Evolutionary conservation across 37 sponge, comb jelly and placozoan genomes (phyloP).

Genomic region (Theonella swinhoei): DNA sequence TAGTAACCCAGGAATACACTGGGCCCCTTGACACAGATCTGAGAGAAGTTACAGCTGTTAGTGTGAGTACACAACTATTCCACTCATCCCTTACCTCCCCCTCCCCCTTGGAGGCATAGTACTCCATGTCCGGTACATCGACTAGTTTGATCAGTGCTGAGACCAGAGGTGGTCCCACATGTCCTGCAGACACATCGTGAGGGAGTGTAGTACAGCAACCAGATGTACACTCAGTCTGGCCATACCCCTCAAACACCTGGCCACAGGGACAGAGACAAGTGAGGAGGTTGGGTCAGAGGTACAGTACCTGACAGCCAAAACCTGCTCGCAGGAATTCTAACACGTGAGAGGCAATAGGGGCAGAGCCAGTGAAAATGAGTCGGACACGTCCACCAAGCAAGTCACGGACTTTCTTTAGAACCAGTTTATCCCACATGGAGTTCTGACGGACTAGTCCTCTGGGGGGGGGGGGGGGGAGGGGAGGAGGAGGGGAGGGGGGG

Average conservation of each 20-base stretch:
- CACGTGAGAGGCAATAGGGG: constrained; percentile 83
- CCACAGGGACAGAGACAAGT: neutral
- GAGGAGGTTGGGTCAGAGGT: too few relatives aligned
- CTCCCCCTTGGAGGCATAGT: constrained; percentile 78
- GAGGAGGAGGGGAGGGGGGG: neutral
- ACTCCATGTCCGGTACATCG: constrained; percentile 92
- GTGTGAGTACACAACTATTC: neutral
- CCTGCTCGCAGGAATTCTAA: constrained; percentile 77
- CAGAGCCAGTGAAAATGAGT: constrained; percentile 86
- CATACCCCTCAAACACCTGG: constrained; percentile 94
- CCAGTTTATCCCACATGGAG: constrained; percentile 87
- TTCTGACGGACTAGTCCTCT: constrained; percentile 75
- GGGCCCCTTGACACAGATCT: constrained; percentile 93
- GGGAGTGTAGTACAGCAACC: constrained; percentile 69
- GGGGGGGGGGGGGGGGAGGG: neutral
- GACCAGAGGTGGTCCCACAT: constrained; percentile 88
- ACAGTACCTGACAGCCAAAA: constrained; percentile 73
- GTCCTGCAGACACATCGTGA: constrained; percentile 70
- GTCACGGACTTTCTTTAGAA: constrained; percentile 81
- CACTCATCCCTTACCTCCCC: constrained; percentile 78
- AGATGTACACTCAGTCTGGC: constrained; percentile 93
- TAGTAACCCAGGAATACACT: constrained; percentile 88
- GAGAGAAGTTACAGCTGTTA: too few relatives aligned
- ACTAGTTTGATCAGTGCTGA: constrained; percentile 82
- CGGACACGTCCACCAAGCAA: constrained; percentile 87